phyloP scores from a whole-genome alignment of 2,113 vertebrate species.

The Prunella fulvescens region DNA sequence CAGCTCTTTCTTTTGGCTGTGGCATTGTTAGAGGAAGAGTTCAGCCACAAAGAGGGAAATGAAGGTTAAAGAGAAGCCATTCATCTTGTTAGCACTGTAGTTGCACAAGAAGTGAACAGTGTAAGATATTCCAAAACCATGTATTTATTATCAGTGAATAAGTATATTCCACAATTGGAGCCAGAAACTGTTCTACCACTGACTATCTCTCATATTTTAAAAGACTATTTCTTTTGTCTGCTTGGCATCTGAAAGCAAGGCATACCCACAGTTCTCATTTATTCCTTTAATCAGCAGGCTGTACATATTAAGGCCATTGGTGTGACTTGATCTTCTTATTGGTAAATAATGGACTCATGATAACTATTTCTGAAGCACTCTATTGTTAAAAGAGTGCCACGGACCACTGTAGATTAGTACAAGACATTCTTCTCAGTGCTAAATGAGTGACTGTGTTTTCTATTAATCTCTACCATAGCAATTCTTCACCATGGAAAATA shows the following conservation, averaged over 20 bases:
- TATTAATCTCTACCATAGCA: not conserved
- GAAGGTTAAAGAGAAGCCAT: not conserved
- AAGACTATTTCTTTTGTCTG: not conserved
- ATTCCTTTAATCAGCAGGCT: not conserved
- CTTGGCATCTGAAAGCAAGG: not conserved
- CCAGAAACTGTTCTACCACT: not conserved
- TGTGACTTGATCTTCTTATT: not conserved
- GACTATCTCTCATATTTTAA: not conserved
- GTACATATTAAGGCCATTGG: not conserved
- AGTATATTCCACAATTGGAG: not conserved
- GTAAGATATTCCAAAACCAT: not conserved
- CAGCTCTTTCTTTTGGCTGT: not conserved
- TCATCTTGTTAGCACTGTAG: not conserved
- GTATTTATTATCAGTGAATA: not conserved
- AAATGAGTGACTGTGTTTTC: not conserved
- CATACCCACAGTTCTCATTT: not conserved
- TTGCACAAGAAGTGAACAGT: not conserved
- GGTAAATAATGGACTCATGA: not conserved
- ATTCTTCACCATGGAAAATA: not conserved
- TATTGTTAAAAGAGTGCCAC: not conserved
- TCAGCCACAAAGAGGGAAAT: not conserved
- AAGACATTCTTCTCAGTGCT: not conserved
- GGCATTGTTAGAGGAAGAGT: not conserved
- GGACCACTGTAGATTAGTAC: not conserved
- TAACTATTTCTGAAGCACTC: not conserved